Evolutionary conservation across 2,113 vertebrate genomes (phyloP).

Genomic region (Podarcis raffonei): DNA sequence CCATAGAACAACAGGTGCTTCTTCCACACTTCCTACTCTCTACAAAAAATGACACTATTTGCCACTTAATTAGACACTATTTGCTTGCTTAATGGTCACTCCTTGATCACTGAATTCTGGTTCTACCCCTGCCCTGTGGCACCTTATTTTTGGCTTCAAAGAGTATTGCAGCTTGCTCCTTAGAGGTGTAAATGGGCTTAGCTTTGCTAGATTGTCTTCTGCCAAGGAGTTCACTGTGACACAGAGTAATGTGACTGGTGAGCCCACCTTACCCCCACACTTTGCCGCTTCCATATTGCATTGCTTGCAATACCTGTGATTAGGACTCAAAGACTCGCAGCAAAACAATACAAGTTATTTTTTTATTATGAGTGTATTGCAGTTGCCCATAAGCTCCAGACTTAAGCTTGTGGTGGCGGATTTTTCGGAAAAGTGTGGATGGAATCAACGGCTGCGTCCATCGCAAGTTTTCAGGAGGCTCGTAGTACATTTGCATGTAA

Average conservation of each 20-base stretch:
- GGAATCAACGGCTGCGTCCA: background rate
- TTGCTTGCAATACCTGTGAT: background rate
- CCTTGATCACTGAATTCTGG: background rate
- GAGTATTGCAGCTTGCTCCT: background rate
- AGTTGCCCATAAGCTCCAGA: background rate
- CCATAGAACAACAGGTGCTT: background rate
- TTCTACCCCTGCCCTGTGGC: background rate
- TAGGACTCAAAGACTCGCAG: background rate
- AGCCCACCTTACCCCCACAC: background rate
- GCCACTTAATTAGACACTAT: no score
- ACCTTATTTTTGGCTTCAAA: background rate
- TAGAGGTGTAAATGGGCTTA: background rate
- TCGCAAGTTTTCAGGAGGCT: background rate
- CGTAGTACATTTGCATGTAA: background rate
- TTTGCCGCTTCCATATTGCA: background rate
- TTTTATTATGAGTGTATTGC: background rate
- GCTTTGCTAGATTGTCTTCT: background rate
- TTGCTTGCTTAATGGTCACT: background rate
- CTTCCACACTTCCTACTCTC: background rate
- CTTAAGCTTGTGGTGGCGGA: background rate
- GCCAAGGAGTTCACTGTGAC: background rate
- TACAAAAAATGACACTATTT: background rate
- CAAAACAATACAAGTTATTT: background rate
- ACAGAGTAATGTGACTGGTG: background rate
- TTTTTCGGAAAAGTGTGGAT: background rate